Base-by-base conservation (phyloP, 2,113 vertebrate species). In the Pseudorhombus dupliciocellatus region DNA sequence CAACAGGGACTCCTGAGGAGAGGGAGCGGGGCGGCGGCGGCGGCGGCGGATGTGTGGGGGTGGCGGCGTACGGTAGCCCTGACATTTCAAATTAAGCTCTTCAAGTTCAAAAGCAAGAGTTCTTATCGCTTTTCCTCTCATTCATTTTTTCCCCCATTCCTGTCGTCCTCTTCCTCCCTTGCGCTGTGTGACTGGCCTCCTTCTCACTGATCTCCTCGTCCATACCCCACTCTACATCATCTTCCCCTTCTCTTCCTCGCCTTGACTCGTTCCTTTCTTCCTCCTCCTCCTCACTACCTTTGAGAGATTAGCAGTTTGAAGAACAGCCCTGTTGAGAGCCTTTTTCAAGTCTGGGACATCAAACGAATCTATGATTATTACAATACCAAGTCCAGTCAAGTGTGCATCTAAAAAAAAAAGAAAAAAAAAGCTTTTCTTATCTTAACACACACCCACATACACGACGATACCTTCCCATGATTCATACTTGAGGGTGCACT, bases 1-100 rank as follows among this genome's bases (percentile, higher is more conserved):
- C 88, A 86, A 88, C 88, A 86, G 89, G 90, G 84, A 90, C 87
- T 78, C 75, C 87, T 72, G 76, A 64, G 63, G 75, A 87, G 89
- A 70, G 69, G 66, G 75, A 60, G 78, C 62, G 83, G 12, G 37
- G 59, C 24, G 25, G 34, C 25, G 68, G 61, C 25, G 48, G 71
- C 24, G 34, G 26, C 5, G 42, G 42, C 46, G 73, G 26, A 18
- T 46, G 46, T 46, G 15, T 30, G n/a, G n/a, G 7, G 24, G 16
- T 1, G 44, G 52, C 14, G 40, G 50, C 21, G 73, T 52, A 24
- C 14, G 69, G 62, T 72, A 69, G 81, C 74, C 76, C 86, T 90
- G 90, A 90, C 90, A 91, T 91, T 91, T 91, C 86, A 90, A 90
- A 90, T 88, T 85, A 90, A 89, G 85, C 90, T 87, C 85, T 90